Conservation (phyloP, 2,797 vertebrate genomes). For the Synanceia verrucosa region DNA sequence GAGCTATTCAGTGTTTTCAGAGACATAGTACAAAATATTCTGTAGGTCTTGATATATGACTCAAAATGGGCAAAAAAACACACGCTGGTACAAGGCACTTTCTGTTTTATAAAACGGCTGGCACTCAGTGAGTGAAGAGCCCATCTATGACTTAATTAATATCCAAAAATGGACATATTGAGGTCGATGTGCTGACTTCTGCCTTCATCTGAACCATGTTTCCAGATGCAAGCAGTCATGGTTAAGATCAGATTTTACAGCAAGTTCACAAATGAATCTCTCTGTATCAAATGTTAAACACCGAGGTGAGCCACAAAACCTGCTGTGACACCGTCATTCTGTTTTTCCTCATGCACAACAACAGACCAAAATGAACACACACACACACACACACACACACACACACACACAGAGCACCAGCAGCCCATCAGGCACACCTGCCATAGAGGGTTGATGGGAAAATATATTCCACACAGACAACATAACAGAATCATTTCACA, state of each 20-base stretch:
- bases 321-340: slow-evolving; percentile 20
- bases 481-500: slow-evolving; percentile 83
- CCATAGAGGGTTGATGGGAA: slow-evolving; percentile 68
- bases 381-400: slow-evolving; percentile 13
- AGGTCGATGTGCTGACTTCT: neutral
- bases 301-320: slow-evolving; percentile 1
- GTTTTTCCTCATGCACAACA: neutral
- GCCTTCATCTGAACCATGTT: neutral
- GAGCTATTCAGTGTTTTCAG: no score
- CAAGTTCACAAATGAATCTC: slow-evolving; percentile 11
- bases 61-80: no score
- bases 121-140: no score
- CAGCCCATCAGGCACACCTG: slow-evolving; percentile 68
- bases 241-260: slow-evolving; percentile 1
- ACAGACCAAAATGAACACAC: slow-evolving; percentile 35
- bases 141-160: neutral
- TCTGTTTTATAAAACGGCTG: no score
- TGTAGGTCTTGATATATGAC: no score
- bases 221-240: neutral
- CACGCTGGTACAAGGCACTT: no score
- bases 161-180: neutral
- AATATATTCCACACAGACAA: slow-evolving; percentile 78
- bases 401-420: slow-evolving; percentile 9
- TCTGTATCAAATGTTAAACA: neutral
- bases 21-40: no score